Evolutionary conservation across 2,888 invertebrate genomes (phyloP).

Genomic region (Andrena chrysosceles): DNA sequence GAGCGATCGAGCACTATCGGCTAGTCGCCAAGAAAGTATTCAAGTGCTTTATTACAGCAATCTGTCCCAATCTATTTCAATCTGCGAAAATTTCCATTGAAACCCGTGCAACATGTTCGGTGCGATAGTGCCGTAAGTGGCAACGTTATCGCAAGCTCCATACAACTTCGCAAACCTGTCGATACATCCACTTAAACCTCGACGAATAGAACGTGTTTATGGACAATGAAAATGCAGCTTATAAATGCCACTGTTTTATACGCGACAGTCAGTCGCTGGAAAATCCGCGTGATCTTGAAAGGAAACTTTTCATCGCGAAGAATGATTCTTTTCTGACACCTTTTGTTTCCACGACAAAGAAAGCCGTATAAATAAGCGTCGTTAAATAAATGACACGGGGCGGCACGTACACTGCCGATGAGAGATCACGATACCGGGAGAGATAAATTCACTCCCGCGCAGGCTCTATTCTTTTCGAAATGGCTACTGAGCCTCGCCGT

Average conservation of each 20-base stretch:
- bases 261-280: constrained; percentile 9
- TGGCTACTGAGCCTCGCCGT: constrained; percentile 65
- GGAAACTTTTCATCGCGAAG: constrained; percentile 9
- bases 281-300: not conserved
- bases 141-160: not conserved
- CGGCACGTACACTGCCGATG: constrained; percentile 37
- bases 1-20: constrained; percentile 17
- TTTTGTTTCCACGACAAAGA: not conserved
- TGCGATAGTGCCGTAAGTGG: not conserved
- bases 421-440: constrained; percentile 64
- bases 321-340: constrained; percentile 26
- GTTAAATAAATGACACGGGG: constrained; percentile 62
- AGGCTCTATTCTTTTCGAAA: constrained; percentile 70
- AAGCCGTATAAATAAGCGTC: constrained; percentile 56
- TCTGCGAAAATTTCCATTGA: constrained; percentile 6
- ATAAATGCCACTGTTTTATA: not conserved
- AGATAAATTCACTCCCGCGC: constrained; percentile 65
- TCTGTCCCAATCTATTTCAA: not conserved
- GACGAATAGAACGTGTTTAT: no score
- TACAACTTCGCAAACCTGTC: constrained; percentile 6
- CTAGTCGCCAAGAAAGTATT: not conserved
- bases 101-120: not conserved
- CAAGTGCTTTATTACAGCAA: constrained; percentile 28
- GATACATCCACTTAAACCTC: not conserved
- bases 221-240: no score